Base-by-base conservation (phyloP, 2,113 vertebrate species). In the Spea multiplicata region DNA sequence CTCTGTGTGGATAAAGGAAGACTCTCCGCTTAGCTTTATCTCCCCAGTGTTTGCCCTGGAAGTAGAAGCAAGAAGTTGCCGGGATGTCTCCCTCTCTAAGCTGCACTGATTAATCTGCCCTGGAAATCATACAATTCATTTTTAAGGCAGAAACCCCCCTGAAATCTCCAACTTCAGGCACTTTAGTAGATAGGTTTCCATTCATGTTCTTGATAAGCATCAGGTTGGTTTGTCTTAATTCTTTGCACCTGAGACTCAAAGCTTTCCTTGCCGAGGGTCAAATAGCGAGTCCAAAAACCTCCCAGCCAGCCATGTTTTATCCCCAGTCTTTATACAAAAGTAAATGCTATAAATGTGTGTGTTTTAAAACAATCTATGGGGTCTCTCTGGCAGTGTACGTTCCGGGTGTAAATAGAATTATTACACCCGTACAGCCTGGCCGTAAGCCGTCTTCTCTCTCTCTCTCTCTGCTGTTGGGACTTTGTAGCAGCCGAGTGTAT, bases 281-380 rank as follows among this genome's bases (percentile, higher is more conserved):
- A 10, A 61, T 61, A n/a, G 52, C 12, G 6, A 53, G 6, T 53
- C 12, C 6, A 1, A 53, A 82, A 81, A 49, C 81, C 74, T n/a
- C 70, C 77, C 76, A 80, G 85, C 82, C 83, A 85, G 84, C 83
- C 64, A 73, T 81, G 80, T 83, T 87, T 88, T 85, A 84, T 86
- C 52, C 52, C 12, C 6, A 53, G 52, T 53, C 12, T 53, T 30
- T 30, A 30, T 30, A 30, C 30, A 30, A 30, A 30, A 30, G 30
- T 2, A 30, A 30, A 30, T 30, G 30, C 30, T 30, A 30, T 30
- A 30, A 30, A 30, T 1, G 30, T 30, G 30, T 30, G 30, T 30
- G 30, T 30, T 30, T 30, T 30, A 30, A 30, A 30, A 30, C 30
- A 30, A 30, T 30, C 1, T 30, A 30, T 30, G 30, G 30, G 30